phyloP scores from a whole-genome alignment of 2,113 vertebrate species.

The Balaeniceps rex region DNA sequence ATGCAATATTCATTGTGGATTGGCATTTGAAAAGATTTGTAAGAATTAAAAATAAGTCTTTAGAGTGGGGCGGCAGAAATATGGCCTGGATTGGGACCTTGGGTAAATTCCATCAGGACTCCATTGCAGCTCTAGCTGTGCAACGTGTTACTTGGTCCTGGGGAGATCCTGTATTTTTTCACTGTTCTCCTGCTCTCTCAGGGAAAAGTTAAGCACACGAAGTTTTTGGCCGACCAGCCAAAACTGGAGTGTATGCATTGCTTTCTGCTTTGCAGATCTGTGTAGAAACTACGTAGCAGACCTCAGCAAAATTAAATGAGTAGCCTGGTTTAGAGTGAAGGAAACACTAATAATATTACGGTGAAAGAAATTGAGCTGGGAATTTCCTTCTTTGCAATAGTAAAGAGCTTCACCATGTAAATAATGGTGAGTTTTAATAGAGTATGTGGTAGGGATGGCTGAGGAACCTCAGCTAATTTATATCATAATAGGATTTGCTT shows the following conservation, averaged over 20 bases:
- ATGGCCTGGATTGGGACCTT: neutral
- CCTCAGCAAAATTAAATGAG: neutral
- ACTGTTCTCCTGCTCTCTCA: neutral
- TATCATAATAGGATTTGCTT: neutral
- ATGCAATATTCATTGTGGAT: neutral
- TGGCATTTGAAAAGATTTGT: slow-evolving; percentile 32
- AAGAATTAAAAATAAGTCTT: slow-evolving; percentile 24
- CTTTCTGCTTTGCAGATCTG: neutral
- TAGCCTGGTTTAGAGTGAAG: neutral
- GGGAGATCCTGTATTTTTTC: neutral
- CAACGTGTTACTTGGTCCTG: neutral
- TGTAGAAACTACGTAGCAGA: neutral
- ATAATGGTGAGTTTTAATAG: neutral
- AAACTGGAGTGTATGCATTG: neutral
- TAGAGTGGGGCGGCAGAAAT: neutral
- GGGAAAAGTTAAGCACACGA: neutral
- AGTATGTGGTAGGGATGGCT: neutral
- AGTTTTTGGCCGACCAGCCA: neutral
- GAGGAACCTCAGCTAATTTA: neutral
- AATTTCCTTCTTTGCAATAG: neutral
- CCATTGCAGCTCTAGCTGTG: neutral
- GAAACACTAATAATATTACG: neutral
- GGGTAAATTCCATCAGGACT: neutral
- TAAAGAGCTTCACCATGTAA: neutral
- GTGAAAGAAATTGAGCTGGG: neutral